Evolutionary conservation across 2,888 invertebrate genomes (phyloP).

Genomic region (Ennomos quercinarius): DNA sequence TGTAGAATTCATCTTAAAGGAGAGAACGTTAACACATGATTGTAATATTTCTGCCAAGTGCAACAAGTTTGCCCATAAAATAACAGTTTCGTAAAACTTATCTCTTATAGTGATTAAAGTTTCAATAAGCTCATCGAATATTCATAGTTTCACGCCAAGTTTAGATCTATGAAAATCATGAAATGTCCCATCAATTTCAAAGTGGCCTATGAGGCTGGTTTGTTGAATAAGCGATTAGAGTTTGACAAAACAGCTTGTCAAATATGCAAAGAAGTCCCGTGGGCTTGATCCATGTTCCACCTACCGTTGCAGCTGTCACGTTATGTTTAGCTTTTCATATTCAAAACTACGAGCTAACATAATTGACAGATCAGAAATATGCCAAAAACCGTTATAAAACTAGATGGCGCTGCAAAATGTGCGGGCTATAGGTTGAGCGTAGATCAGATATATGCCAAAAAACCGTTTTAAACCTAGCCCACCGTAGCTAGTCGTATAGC

Average conservation of each 20-base stretch:
- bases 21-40: too few relatives aligned
- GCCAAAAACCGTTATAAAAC: too few relatives aligned
- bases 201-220: constrained; percentile 34
- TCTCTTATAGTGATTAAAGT: neutral
- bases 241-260: constrained; percentile 67
- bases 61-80: too few relatives aligned
- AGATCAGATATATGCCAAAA: too few relatives aligned
- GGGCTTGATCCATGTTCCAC: constrained; percentile 52
- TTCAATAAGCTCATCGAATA: neutral
- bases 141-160: constrained; percentile 8
- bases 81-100: neutral
- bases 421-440: too few relatives aligned
- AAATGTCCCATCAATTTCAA: constrained; percentile 28
- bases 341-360: constrained; percentile 55
- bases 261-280: constrained; percentile 71
- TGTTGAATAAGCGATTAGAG: constrained; percentile 56
- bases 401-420: too few relatives aligned
- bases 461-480: too few relatives aligned
- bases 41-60: too few relatives aligned
- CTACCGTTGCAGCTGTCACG: constrained; percentile 51
- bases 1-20: too few relatives aligned
- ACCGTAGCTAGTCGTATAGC: too few relatives aligned
- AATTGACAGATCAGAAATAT: too few relatives aligned
- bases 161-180: constrained; percentile 19
- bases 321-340: constrained; percentile 61